Evolutionary conservation across 2,113 vertebrate species (phyloP), one percentile per base, ranked within the genome.

Genomic region (Tamias sibiricus): DNA sequence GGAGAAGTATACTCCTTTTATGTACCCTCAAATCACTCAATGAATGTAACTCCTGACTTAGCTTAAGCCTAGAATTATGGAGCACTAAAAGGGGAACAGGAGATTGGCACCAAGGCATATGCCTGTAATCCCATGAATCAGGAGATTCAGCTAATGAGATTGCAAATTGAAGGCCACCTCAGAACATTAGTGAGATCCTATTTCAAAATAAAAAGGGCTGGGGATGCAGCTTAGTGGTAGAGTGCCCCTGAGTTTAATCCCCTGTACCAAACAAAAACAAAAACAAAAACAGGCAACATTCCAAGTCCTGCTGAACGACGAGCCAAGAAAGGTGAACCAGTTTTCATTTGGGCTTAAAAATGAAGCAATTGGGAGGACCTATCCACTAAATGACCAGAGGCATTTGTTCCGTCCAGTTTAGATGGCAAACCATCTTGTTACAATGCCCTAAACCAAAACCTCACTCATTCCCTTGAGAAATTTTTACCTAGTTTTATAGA

Each of bases 401-500:
- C 52, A 74, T 69, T 35, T 28, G 19, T 77, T 83, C 10, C 0
- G n/a, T 9, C 47, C 12, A 40, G 13, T 17, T 40, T 62, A 19
- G 17, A 76, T 11, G 40, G 4, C 40, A 94, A 89, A 85, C 14
- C 30, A 79, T 57, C 17, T 35, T 35, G 19, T 20, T 79, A 80
- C 88, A 80, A 90, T 83, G 4, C n/a, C 44, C 72, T 95, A 74
- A 76, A 76, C 6, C 2, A 13, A 54, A 80, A 24, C 16, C 5
- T 62, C 40, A 47, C 42, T 75, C 6, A 47, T 59, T 8, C 9
- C 22, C 1, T 77, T 76, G 11, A 14, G 44, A 80, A 76, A 87
- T 22, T 68, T 94, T 80, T 86, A 52, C 20, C 59, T 84, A 37
- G 19, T 8, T 81, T 95, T 94, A n/a, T 28, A 90, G 57, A 89